Evolutionary conservation across 2,113 vertebrate species (phyloP).

Genomic region (Promerops cafer): DNA sequence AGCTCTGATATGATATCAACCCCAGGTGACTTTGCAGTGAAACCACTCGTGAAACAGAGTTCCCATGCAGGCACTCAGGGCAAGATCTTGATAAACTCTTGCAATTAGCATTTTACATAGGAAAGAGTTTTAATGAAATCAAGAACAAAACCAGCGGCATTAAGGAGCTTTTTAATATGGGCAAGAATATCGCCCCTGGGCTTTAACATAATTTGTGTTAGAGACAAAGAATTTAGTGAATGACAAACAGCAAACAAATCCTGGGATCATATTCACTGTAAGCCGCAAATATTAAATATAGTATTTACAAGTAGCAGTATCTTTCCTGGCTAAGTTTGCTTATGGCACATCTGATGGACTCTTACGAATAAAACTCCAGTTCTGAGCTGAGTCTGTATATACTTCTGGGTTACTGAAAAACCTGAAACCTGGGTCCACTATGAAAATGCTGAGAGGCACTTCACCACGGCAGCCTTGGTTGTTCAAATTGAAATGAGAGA

Average conservation of each 20-base stretch:
- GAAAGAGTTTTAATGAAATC: not conserved
- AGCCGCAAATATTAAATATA: not conserved
- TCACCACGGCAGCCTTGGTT: not conserved
- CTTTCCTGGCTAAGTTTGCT: not conserved
- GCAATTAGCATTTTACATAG: not conserved
- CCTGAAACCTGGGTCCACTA: not conserved
- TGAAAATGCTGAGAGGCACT: not conserved
- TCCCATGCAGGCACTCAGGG: not conserved
- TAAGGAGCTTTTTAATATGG: not conserved
- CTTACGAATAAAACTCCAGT: not conserved
- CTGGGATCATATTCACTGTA: not conserved
- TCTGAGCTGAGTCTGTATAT: fast-evolving
- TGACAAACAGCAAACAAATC: not conserved
- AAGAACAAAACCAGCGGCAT: not conserved
- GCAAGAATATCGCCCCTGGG: not conserved
- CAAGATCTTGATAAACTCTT: not conserved
- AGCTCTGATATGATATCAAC: not conserved
- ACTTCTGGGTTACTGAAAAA: not conserved
- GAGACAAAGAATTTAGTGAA: not conserved
- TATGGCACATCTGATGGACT: not conserved
- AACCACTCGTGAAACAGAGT: not conserved
- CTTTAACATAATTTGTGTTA: not conserved
- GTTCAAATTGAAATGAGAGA: not conserved
- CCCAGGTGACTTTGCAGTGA: not conserved
- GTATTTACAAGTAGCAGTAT: not conserved